Conservation (phyloP, 2,888 invertebrate species). For the Meganola albula region DNA sequence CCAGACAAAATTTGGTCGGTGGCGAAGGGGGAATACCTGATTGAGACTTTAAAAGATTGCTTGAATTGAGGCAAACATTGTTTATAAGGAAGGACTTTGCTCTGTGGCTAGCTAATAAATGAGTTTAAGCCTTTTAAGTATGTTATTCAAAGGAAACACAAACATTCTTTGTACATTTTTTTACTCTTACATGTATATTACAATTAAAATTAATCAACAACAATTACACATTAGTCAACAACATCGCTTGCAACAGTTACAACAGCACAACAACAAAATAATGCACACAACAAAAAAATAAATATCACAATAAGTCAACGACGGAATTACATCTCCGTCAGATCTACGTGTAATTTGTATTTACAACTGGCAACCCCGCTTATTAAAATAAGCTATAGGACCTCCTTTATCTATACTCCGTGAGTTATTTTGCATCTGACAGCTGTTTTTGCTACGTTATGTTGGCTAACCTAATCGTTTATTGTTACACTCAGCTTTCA, state of each 20-base stretch:
- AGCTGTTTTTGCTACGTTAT: too few species aligned
- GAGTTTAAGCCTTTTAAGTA: too few species aligned
- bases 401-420: too few species aligned
- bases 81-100: too few species aligned
- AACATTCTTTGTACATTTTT: constrained; percentile 12
- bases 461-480: background rate
- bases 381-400: constrained; percentile 29
- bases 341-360: constrained; percentile 55
- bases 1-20: too few species aligned
- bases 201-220: constrained; percentile 53
- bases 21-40: too few species aligned
- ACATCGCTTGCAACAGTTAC: too few species aligned
- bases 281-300: constrained; percentile 73
- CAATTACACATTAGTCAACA: constrained; percentile 75
- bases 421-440: background rate
- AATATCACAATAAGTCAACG: constrained; percentile 71
- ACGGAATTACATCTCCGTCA: constrained; percentile 53
- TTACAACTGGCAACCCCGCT: constrained; percentile 49
- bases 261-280: constrained; percentile 54
- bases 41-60: too few species aligned
- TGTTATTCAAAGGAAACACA: constrained; percentile 7
- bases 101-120: too few species aligned
- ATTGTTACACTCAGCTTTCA: too few species aligned
- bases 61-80: too few species aligned
- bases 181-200: constrained; percentile 30